phyloP scores from a whole-genome alignment of 2,888 invertebrate species.

The Drosophila barbarae region DNA sequence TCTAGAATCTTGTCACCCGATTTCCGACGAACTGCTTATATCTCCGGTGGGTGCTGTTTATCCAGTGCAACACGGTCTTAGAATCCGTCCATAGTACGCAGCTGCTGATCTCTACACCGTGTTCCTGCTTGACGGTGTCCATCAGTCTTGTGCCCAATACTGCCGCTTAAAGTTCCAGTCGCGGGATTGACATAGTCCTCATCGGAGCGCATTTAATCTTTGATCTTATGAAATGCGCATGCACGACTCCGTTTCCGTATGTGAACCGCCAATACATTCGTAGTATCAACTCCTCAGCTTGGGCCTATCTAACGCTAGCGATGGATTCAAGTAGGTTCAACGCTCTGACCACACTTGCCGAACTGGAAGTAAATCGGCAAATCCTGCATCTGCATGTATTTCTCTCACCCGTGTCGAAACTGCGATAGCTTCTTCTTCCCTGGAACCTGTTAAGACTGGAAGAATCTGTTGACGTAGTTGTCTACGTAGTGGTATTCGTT shows the following conservation, averaged over 20 bases:
- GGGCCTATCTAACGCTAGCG: no score
- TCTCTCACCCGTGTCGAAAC: not conserved
- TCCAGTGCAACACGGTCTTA: conserved; percentile 18
- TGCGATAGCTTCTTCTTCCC: no score
- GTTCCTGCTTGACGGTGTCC: conserved; percentile 13
- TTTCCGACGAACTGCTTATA: not conserved
- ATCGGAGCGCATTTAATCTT: conserved; percentile 22
- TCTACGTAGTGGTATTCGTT: not conserved
- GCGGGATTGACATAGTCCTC: conserved; percentile 15
- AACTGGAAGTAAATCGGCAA: not conserved
- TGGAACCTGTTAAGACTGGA: no score
- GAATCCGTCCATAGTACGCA: conserved; percentile 16
- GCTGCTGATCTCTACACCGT: not conserved
- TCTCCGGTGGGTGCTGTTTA: not conserved
- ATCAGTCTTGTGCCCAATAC: conserved; percentile 17
- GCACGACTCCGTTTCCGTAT: not conserved
- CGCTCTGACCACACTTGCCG: not conserved
- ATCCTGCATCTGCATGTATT: no score
- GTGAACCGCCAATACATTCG: not conserved
- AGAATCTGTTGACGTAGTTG: no score
- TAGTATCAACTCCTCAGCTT: no score
- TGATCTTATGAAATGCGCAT: not conserved
- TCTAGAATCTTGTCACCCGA: no score
- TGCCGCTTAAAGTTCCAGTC: conserved; percentile 20
- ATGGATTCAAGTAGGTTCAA: not conserved